phyloP scores from a whole-genome alignment of 2,888 invertebrate species.

The Trissoscelio sp. region DNA sequence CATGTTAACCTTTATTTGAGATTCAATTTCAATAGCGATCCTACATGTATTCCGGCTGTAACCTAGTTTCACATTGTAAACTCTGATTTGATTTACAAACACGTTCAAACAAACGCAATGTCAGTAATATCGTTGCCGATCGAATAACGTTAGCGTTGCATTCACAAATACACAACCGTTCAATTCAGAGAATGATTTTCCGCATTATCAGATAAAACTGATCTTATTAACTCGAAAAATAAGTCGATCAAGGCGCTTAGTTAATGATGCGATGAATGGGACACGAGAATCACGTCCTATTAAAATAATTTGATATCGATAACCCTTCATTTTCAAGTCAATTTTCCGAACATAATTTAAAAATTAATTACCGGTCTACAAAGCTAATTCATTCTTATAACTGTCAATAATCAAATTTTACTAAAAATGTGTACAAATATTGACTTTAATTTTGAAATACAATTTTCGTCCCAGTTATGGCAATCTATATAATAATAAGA shows the following conservation, averaged over 20 bases:
- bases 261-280: conserved; percentile 16
- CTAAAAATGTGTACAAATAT: no score
- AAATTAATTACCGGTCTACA: no score
- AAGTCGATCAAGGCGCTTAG: conserved; percentile 23
- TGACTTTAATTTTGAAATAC: no score
- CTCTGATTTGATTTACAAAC: conserved; percentile 66
- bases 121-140: conserved; percentile 58
- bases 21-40: conserved; percentile 54
- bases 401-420: no score
- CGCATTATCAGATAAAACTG: conserved; percentile 34
- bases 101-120: conserved; percentile 59
- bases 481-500: no score
- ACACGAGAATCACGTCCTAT: neutral
- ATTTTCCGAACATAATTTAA: neutral
- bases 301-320: conserved; percentile 19
- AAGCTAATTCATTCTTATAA: neutral
- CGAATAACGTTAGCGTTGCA: conserved; percentile 57
- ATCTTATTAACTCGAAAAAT: conserved; percentile 45
- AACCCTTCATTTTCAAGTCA: conserved; percentile 8
- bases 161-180: conserved; percentile 51
- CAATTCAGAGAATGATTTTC: conserved; percentile 54
- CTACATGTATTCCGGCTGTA: conserved; percentile 43
- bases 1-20: conserved; percentile 53
- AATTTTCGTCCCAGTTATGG: no score
- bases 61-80: conserved; percentile 64